Evolutionary conservation across 2,113 vertebrate species (phyloP).

Genomic region (Crypturellus undulatus): DNA sequence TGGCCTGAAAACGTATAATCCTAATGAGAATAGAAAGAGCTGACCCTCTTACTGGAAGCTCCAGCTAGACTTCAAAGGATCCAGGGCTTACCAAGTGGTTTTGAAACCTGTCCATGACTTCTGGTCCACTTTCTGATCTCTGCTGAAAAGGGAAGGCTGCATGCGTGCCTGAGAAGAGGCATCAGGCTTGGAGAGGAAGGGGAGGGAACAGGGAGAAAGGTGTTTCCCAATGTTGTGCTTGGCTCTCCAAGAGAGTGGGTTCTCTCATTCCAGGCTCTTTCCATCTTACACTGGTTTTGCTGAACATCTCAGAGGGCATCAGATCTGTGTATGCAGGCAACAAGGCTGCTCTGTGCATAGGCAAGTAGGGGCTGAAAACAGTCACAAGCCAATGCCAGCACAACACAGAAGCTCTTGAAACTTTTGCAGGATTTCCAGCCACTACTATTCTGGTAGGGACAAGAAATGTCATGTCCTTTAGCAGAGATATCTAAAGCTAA

Average conservation of each 20-base stretch:
- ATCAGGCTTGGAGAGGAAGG: not conserved
- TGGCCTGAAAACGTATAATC: constrained; percentile 45
- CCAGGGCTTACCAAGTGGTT: not conserved
- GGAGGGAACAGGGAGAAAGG: not conserved
- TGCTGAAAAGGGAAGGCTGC: not conserved
- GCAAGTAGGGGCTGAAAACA: not conserved
- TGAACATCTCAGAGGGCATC: not conserved
- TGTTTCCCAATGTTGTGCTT: not conserved
- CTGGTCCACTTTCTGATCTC: constrained; percentile 38
- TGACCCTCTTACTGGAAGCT: constrained; percentile 4
- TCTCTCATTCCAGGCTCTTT: not conserved
- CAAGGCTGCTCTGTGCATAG: not conserved
- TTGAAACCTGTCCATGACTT: constrained; percentile 65
- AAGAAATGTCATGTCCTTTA: not conserved
- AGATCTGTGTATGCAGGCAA: not conserved
- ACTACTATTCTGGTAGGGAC: not conserved
- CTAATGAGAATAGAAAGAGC: constrained; percentile 55
- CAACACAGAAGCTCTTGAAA: not conserved
- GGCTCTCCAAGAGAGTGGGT: not conserved
- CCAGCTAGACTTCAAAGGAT: constrained; percentile 46
- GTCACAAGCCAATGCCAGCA: not conserved
- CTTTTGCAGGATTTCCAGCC: not conserved
- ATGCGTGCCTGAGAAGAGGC: not conserved
- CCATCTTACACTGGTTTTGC: not conserved
- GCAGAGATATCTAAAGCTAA: not conserved